Base-by-base conservation (phyloP, 2,888 invertebrate genomes). In the Quadroppia sp. region DNA sequence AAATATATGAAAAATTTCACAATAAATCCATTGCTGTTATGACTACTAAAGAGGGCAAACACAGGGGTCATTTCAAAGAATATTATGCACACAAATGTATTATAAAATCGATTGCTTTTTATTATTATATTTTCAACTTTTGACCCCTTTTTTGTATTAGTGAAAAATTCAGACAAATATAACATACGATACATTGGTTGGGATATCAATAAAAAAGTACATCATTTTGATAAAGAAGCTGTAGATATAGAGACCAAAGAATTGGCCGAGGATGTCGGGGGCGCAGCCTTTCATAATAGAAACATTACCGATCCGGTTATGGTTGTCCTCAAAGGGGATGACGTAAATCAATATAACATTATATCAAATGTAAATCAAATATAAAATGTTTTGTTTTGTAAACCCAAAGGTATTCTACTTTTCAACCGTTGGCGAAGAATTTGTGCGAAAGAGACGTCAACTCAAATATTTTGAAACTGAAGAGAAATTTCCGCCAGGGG, bases 291-390 rank as follows among this genome's bases (percentile, higher is more conserved):
- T 20, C 67, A 67, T 13, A 67, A 67, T 13, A 20, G 67, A 11
- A 67, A 67, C 23, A 23, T 67, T 23, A 67, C 40, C 23, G 40
- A 67, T 23, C 67, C 67, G 1, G 40, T 67, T 1, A 67, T 67
- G 67, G 40, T 67, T 23, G 67, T n/a, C 1, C 67, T 67, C 13
- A 42, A 42, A n/a, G 23, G 30, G 3, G 59, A 59, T 59, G 59
- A 59, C n/a, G 36, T 42, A 13, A 36, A 23, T 20, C 7, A 15
- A n/a, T 11, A 7, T 59, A 61, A 11, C 61, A 23, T 17, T 56
- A 32, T 13, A 4, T 59, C n/a, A 13, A 15, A 9, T 59, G 6
- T 59, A 59, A 23, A 28, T 3, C 36, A 4, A 36, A 42, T 42
- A 42, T 42, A 42, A 11, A 11, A 11, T 42, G 42, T 15, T 42